Evolutionary conservation across 2,113 vertebrate genomes (phyloP), one percentile per base, ranked within the genome.

Genomic region (Cyphomyrus plagiostoma): DNA sequence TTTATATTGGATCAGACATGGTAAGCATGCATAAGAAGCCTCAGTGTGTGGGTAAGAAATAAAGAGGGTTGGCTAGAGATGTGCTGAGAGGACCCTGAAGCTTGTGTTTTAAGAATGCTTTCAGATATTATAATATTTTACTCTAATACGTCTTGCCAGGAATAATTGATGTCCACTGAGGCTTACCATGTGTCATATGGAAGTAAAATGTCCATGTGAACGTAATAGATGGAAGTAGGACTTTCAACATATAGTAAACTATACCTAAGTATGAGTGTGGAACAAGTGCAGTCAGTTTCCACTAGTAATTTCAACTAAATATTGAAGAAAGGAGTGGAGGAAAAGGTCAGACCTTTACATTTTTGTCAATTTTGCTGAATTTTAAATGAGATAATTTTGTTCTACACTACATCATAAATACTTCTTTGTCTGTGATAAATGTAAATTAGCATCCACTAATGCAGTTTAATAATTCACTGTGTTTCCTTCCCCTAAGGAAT

Each of bases 1-100:
- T 86, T 86, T 86, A n/a, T 52, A 52, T 52, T 53, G 85, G 85
- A 86, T 50, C 46, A 84, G 42, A 84, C 82, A 84, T 45, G 23
- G 82, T 84, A 84, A 84, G 45, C 82, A 48, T 84, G 8, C 82
- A 46, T 45, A 84, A 84, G 80, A 84, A 21, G 80, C 19, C 80
- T 84, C 42, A 84, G 19, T 45, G 80, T 83, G 80, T 21, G 80
- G 42, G 80, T 21, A 48, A 84, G 45, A 48, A 84, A 84, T 48
- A n/a, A 80, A 80, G 45, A 48, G 3, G 45, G 82, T n/a, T 84
- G 39, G 8, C 39, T 17, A 13, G 21, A 46, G 23, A 46, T 23
- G 3, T 13, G 39, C 2, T 4, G 46, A n/a, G 19, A 1, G 23
- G 82, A 46, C 7, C 6, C 42, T n/a, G 45, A 23, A 70, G 39